Evolutionary conservation across 2,797 vertebrate species (phyloP).

Genomic region (Eulemur mongoz): DNA sequence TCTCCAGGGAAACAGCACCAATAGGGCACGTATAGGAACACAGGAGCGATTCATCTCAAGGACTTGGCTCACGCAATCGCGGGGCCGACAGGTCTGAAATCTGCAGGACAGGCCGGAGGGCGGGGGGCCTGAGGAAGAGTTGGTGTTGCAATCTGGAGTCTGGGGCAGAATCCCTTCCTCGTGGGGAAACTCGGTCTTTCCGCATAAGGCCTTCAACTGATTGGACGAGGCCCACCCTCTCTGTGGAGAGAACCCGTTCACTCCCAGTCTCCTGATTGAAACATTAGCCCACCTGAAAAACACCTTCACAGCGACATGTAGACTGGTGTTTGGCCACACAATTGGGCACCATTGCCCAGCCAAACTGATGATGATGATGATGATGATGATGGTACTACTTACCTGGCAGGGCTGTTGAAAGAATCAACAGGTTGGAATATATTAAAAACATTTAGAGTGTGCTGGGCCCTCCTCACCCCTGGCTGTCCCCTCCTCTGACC

Average conservation of each 20-base stretch:
- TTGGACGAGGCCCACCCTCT: background rate
- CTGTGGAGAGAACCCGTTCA: too few relatives aligned
- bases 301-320: background rate
- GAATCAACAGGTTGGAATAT: background rate
- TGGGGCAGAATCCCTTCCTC: background rate
- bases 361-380: background rate
- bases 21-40: fast-evolving
- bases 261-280: background rate
- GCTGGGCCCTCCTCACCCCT: background rate
- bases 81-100: background rate
- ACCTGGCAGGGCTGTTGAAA: background rate
- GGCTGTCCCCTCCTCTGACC: background rate
- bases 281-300: background rate
- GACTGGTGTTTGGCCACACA: background rate
- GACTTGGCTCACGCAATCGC: background rate
- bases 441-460: background rate
- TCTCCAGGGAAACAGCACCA: background rate
- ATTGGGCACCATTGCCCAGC: background rate
- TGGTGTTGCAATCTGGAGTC: background rate
- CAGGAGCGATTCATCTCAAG: background rate
- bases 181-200: too few relatives aligned
- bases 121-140: background rate
- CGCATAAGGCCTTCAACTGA: background rate
- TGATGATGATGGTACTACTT: too few relatives aligned
- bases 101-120: fast-evolving